Evolutionary conservation across 2,797 vertebrate genomes (phyloP).

Genomic region (Macrochelys suwanniensis): DNA sequence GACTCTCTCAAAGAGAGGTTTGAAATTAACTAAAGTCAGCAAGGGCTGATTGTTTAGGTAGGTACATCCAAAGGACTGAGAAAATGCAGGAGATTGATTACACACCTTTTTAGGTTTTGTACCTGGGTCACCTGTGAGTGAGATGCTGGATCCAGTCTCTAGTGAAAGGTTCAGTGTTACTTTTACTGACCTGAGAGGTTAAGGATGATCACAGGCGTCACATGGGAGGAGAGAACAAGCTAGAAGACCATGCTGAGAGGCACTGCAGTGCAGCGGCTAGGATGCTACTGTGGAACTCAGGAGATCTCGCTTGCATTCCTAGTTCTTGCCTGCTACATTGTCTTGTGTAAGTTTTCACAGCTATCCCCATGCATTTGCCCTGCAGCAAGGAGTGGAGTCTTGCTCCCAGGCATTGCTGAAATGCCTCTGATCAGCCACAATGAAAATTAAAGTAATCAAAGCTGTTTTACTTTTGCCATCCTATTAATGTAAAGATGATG

Average conservation of each 20-base stretch:
- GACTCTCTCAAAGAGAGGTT: no score
- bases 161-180: neutral
- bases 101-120: neutral
- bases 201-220: neutral
- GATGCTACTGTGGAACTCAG: neutral
- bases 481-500: neutral
- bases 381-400: neutral
- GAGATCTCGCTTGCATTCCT: neutral
- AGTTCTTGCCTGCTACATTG: neutral
- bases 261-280: neutral
- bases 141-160: neutral
- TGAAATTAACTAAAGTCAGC: no score
- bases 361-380: neutral
- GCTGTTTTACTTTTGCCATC: neutral
- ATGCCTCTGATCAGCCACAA: neutral
- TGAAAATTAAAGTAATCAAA: neutral
- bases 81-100: no score
- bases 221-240: neutral
- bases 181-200: neutral
- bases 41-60: no score
- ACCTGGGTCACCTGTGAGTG: neutral
- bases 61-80: no score
- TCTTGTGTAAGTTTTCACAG: neutral
- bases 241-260: neutral
- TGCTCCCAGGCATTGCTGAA: neutral